phyloP scores from a whole-genome alignment of 2,113 vertebrate genomes.

The Bombycilla garrulus region DNA sequence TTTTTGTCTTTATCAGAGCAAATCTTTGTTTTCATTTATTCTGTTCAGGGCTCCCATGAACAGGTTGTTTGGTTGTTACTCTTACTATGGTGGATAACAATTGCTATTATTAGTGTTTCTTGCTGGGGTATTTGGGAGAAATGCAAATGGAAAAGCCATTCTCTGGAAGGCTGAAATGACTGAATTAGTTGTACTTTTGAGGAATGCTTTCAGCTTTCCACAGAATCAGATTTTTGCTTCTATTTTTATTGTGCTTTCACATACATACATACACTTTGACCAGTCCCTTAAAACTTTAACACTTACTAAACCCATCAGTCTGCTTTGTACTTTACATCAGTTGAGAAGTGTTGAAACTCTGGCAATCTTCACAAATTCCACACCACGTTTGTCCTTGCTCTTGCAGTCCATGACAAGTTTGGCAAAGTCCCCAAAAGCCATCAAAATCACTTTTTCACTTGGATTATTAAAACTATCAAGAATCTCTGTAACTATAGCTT shows the following conservation, averaged over 20 bases:
- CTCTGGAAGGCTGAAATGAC: not conserved
- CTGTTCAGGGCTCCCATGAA: not conserved
- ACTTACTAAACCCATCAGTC: not conserved
- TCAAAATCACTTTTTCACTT: slow-evolving; percentile 10
- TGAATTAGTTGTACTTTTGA: not conserved
- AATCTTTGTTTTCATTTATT: not conserved
- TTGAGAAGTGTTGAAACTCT: not conserved
- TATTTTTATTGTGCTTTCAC: not conserved
- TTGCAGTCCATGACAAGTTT: not conserved
- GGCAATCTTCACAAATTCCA: slow-evolving; percentile 4
- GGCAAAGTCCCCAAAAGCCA: not conserved
- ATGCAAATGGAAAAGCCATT: not conserved
- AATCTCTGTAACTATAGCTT: not conserved
- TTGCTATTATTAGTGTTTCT: not conserved
- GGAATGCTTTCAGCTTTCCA: not conserved
- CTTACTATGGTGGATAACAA: not conserved
- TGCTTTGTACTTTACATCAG: not conserved
- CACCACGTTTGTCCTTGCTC: not conserved
- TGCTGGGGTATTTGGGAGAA: not conserved
- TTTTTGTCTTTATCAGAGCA: not conserved
- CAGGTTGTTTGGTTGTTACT: not conserved
- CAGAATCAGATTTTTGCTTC: not conserved
- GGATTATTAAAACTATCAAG: slow-evolving; percentile 2
- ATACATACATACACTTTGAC: not conserved
- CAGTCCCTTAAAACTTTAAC: not conserved